Percentiles rank a stretch among this genome's conserved stretches.
These are phyloP conservation scores for Nymphicus hollandicus DNA, from an alignment of 2,113 vertebrate species.

Conservation along the genomic window DNA sequence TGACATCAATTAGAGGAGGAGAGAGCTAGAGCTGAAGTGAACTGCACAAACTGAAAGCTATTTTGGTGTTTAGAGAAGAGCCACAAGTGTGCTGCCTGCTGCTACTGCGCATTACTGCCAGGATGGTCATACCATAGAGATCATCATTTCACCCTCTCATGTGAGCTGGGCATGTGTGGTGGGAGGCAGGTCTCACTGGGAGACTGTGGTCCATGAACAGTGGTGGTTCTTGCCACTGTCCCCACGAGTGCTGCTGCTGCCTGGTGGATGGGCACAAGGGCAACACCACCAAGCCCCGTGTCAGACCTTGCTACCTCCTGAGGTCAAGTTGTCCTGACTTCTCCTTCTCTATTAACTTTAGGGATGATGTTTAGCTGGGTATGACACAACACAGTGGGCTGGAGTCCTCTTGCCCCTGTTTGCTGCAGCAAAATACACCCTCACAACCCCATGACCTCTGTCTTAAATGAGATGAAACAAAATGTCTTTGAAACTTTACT, in stretches of 20 bases:
- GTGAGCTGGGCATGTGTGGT: neutral
- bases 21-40: neutral
- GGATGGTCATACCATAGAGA: too few species aligned
- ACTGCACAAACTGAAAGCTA: neutral
- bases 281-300: neutral
- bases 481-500: neutral
- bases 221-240: neutral
- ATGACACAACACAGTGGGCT: neutral
- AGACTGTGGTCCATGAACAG: accelerated
- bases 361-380: neutral
- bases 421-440: neutral
- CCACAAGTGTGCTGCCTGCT: neutral
- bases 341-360: neutral
- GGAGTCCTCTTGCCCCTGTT: neutral
- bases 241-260: neutral
- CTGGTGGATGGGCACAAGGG: neutral
- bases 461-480: neutral
- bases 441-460: accelerated
- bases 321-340: neutral
- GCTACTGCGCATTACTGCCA: neutral
- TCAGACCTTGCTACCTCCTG: neutral
- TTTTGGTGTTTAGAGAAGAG: neutral
- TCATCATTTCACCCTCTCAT: accelerated
- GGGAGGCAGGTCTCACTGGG: neutral
- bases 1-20: slow-evolving; percentile 3